These are phyloP conservation scores for Sitobion miscanthi DNA, from an alignment of 1,140 invertebrate genomes.

Conservation along the genomic window DNA sequence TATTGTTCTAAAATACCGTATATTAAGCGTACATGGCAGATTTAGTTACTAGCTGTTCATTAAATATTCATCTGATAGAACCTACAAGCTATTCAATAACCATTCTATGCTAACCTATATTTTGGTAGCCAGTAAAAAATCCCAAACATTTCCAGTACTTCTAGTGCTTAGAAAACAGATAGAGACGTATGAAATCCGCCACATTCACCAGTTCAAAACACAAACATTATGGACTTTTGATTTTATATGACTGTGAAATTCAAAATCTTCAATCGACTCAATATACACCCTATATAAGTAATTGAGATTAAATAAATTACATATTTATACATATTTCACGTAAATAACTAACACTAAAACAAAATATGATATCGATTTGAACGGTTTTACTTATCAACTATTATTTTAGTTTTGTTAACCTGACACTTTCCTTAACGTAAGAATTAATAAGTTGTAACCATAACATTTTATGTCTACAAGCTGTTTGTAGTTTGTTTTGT, in stretches of 20 bases:
- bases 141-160: no score
- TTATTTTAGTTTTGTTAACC: neutral
- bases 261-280: neutral
- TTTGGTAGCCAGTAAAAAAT: no score
- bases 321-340: neutral
- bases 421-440: neutral
- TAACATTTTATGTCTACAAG: conserved; percentile 17
- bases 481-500: neutral
- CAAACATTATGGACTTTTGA: no score
- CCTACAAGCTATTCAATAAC: no score
- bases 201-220: no score
- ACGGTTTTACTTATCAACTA: neutral
- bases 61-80: no score
- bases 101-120: no score
- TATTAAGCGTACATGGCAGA: no score
- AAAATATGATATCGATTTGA: neutral
- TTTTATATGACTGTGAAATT: neutral
- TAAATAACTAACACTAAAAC: neutral
- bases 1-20: no score
- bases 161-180: no score
- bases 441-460: neutral
- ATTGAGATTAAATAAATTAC: neutral
- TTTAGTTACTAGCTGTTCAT: no score
- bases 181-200: no score
- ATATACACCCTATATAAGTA: neutral